phyloP scores from a whole-genome alignment of 2,888 invertebrate genomes.

The Agriopis leucophaearia region DNA sequence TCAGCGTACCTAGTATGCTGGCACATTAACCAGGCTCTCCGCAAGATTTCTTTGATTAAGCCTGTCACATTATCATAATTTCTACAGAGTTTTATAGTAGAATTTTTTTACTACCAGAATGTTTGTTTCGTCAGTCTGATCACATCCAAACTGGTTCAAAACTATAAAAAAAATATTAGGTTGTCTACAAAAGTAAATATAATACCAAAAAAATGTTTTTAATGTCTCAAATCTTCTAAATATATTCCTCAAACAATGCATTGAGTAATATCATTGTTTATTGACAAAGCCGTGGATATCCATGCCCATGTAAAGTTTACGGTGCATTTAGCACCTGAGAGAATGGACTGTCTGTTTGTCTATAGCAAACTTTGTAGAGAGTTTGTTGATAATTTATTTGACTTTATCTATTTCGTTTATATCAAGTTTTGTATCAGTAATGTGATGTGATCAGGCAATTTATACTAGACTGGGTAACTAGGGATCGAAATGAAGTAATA shows the following conservation, averaged over 20 bases:
- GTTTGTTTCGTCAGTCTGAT: no score
- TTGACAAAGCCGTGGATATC: conserved; percentile 16
- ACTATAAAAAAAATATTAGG: no score
- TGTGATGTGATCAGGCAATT: neutral
- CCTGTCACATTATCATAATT: no score
- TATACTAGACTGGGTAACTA: neutral
- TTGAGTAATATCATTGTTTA: conserved; percentile 31
- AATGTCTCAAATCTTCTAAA: conserved; percentile 14
- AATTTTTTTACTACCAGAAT: no score
- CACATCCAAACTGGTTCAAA: no score
- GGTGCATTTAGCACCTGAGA: conserved; percentile 29
- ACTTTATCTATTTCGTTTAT: neutral
- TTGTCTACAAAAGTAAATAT: neutral
- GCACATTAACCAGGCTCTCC: no score
- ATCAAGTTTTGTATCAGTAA: neutral
- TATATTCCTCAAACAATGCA: conserved; percentile 20
- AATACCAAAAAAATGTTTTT: neutral
- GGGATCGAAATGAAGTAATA: no score
- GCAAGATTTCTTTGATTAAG: no score
- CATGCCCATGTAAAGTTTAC: conserved; percentile 23
- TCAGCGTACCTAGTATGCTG: no score
- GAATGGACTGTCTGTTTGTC: conserved; percentile 20
- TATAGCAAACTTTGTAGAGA: conserved; percentile 10
- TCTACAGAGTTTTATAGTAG: no score
- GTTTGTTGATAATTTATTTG: conserved; percentile 6